Evolutionary conservation across 2,888 invertebrate genomes (phyloP).

Genomic region (Tachina lurida): DNA sequence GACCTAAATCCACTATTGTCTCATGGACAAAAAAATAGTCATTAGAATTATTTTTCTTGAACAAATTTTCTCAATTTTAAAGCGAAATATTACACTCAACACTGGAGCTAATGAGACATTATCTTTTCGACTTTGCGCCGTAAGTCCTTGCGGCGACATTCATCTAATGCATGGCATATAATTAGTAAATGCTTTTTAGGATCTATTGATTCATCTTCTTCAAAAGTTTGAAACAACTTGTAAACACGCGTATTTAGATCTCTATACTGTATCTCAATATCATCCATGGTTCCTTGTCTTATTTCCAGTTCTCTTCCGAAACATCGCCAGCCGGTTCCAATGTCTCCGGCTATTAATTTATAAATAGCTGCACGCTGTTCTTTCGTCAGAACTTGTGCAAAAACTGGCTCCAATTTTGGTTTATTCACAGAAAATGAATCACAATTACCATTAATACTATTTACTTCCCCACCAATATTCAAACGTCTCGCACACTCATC

Average conservation of each 20-base stretch:
- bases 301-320: constrained; percentile 79
- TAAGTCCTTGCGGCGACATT: constrained; percentile 77
- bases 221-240: constrained; percentile 78
- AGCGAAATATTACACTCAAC: too few relatives aligned
- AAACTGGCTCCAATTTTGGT: constrained; percentile 15
- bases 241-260: constrained; percentile 78
- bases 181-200: constrained; percentile 71
- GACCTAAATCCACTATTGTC: too few relatives aligned
- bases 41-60: too few relatives aligned
- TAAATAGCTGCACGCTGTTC: constrained; percentile 77
- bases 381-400: constrained; percentile 72
- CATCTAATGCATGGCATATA: constrained; percentile 76
- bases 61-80: too few relatives aligned
- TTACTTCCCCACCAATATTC: constrained; percentile 60
- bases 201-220: constrained; percentile 78
- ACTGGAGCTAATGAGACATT: constrained; percentile 71
- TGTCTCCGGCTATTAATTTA: constrained; percentile 77
- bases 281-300: constrained; percentile 79
- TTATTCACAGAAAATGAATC: not conserved
- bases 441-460: not conserved
- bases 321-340: constrained; percentile 80
- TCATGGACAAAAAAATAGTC: too few relatives aligned
- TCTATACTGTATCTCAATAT: constrained; percentile 76
- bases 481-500: constrained; percentile 74
- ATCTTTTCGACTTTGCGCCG: constrained; percentile 75